Evolutionary conservation across 2,113 vertebrate species (phyloP).

Genomic region (Prolemur simus): DNA sequence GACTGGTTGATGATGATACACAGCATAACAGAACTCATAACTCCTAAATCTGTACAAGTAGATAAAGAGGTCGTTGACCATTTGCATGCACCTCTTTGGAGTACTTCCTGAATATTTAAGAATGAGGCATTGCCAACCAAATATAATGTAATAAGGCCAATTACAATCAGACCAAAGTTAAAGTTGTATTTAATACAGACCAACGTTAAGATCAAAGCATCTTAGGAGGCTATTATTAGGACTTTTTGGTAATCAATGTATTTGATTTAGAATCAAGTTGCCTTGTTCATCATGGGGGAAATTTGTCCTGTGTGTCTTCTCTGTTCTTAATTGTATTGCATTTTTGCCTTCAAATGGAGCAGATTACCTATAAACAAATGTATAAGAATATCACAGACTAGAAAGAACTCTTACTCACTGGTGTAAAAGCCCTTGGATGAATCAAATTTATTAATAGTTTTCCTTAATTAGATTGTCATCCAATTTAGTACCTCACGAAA

Average conservation of each 20-base stretch:
- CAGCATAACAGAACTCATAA: neutral
- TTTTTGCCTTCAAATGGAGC: neutral
- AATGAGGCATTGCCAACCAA: neutral
- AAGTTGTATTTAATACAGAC: neutral
- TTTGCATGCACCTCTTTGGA: neutral
- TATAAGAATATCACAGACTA: neutral
- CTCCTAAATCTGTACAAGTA: neutral
- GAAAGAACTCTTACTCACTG: neutral
- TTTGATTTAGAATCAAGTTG: constrained; percentile 35
- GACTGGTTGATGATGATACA: neutral
- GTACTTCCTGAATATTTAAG: neutral
- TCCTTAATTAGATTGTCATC: neutral
- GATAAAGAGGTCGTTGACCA: neutral
- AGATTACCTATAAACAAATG: neutral
- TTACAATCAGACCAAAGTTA: neutral
- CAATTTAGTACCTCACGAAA: neutral
- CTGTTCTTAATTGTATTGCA: neutral
- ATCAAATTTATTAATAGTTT: neutral
- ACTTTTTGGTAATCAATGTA: neutral
- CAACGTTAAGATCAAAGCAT: constrained; percentile 9
- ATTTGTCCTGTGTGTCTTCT: neutral
- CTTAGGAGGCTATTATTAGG: neutral
- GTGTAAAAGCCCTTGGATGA: neutral
- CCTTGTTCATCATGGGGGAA: neutral
- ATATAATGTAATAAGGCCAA: neutral